Base-by-base conservation (phyloP, 1,140 invertebrate genomes). In the Cydia splendana region DNA sequence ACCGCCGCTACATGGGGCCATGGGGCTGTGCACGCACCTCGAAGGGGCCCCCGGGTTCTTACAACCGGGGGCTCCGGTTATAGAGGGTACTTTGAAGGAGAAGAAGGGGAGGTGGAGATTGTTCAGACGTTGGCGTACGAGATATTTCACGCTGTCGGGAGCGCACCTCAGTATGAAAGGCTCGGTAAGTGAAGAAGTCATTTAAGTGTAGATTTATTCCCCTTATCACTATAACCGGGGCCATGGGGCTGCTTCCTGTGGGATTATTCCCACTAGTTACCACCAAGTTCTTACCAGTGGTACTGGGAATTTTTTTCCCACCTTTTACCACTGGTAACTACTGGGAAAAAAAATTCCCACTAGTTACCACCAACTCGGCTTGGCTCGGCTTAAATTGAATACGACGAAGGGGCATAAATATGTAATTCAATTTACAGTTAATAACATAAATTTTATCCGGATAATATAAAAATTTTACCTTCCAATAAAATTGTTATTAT, bases 91-190 rank as follows among this genome's bases (percentile, higher is more conserved):
- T 89, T 91, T 99, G 18, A 99, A 99, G 93, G 98, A 99, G 94
- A 99, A 99, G 93, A 98, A 98, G 91, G 98, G 98, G 15, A 95
- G 97, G 87, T 99, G 98, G 98, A 95, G 97, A 83, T 94, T 99
- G 74, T 98, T 99, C 89, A 95, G 97, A 75, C 93, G 98, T 77
- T 99, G 98, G 98, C 95, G 98, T 77, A 98, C 98, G 7, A 92
- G 98, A 79, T 98, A 99, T 93, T 99, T 99, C 89, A 98, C 98
- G 12, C 93, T 99, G 15, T 98, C 97, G 74, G 98, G 97, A 0
- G 97, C 97, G 10, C 97, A 98, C 92, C 95, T 99, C 42, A 97
- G 97, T 4, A 98, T 97, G 90, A 96, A 97, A 93, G 97, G 96
- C 91, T 95, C 96, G 75, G 97, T 98, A 93, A 95, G 95, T 94